Percentiles rank a stretch among this genome's conserved stretches.
Evolutionary conservation across 2,888 invertebrate species (phyloP).

Genomic region (Quadroppia sp.): DNA sequence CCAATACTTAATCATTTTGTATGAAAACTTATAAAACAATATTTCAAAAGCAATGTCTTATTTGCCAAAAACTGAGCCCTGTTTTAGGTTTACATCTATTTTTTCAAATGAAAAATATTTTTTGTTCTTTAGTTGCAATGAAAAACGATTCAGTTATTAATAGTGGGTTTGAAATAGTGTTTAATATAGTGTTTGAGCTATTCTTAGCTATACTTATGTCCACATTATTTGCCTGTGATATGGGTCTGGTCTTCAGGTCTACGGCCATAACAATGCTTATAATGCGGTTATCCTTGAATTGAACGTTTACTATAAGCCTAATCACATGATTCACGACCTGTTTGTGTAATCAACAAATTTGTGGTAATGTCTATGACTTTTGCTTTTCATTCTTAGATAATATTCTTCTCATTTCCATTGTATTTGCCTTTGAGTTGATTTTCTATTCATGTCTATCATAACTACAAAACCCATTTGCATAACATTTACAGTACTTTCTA

Average conservation of each 20-base stretch:
- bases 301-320: background rate
- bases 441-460: background rate
- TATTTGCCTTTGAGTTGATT: background rate
- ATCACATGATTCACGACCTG: constrained; percentile 28
- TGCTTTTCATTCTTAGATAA: background rate
- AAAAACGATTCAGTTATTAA: constrained; percentile 5
- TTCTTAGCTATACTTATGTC: constrained; percentile 1
- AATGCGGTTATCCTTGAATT: constrained; percentile 25
- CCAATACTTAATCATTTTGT: background rate
- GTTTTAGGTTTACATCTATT: too few relatives aligned
- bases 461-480: background rate
- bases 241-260: background rate
- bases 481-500: background rate
- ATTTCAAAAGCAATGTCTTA: background rate
- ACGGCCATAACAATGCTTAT: background rate
- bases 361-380: background rate
- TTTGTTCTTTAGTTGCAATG: background rate
- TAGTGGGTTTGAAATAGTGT: constrained; percentile 3
- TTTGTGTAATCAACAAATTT: constrained; percentile 17
- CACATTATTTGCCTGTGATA: too few relatives aligned
- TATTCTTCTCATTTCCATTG: background rate
- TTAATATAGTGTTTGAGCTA: too few relatives aligned
- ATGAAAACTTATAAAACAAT: background rate
- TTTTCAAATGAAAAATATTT: too few relatives aligned
- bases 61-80: too few relatives aligned